These are phyloP conservation scores for Naja naja DNA, from an alignment of 2,113 vertebrate species.

Conservation along the genomic window DNA sequence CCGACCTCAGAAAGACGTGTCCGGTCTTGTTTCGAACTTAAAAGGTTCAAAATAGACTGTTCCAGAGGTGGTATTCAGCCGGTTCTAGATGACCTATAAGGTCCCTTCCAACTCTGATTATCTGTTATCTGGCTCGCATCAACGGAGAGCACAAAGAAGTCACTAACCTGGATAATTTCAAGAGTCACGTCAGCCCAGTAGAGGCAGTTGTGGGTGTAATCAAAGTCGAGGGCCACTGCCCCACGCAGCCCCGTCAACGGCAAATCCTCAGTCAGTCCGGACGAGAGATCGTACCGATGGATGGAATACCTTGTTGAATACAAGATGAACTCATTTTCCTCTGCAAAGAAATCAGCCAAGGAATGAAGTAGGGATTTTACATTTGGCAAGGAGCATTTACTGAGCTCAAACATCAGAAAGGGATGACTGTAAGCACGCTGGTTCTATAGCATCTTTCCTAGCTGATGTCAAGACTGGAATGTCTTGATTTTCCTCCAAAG, in stretches of 20 bases:
- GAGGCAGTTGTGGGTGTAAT: constrained; percentile 91
- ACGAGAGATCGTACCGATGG: constrained; percentile 91
- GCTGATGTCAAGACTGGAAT: not conserved
- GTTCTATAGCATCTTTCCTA: not conserved
- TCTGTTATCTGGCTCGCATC: too few species aligned
- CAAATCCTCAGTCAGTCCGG: constrained; percentile 83
- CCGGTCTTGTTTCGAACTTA: too few species aligned
- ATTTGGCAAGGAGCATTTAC: not conserved
- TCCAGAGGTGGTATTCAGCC: too few species aligned
- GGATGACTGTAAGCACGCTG: not conserved
- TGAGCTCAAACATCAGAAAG: not conserved
- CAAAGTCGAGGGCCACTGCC: constrained; percentile 92
- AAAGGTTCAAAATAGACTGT: too few species aligned
- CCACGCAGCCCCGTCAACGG: constrained; percentile 85
- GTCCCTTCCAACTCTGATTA: not conserved
- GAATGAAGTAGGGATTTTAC: accelerated
- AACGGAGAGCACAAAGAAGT: not conserved
- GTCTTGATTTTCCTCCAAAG: not conserved
- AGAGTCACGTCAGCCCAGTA: constrained; percentile 96
- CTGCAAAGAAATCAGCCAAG: constrained; percentile 60
- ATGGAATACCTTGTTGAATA: constrained; percentile 91
- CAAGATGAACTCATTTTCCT: constrained; percentile 96
- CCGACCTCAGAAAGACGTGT: too few species aligned
- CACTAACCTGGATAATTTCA: constrained; percentile 85
- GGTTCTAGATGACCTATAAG: too few species aligned